Percentiles rank a stretch among this genome's conserved stretches.
Evolutionary conservation across 2,797 vertebrate species (phyloP).

Genomic region (Cynopterus sphinx): DNA sequence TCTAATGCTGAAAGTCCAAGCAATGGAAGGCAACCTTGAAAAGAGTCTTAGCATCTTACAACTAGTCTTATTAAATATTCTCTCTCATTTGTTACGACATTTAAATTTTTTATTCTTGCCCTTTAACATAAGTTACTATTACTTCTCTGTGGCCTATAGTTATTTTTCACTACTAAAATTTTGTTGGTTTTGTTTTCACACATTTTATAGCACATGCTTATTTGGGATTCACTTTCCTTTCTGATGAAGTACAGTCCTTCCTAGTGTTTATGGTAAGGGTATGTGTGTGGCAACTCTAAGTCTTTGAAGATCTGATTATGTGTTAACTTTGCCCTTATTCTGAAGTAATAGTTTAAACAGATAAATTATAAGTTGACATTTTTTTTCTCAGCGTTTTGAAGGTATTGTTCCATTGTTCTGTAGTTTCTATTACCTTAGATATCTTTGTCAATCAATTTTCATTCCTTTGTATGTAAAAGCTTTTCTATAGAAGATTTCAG

Average conservation of each 20-base stretch:
- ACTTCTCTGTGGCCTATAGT: neutral
- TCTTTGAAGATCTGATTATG: neutral
- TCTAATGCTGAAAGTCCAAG: neutral
- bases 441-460: neutral
- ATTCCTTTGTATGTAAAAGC: neutral
- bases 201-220: neutral
- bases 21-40: neutral
- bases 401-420: neutral
- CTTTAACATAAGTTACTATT: neutral
- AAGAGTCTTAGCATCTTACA: neutral
- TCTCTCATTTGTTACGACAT: neutral
- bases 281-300: neutral
- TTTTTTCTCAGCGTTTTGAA: conserved; percentile 2
- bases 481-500: neutral
- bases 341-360: neutral
- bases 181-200: neutral
- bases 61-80: neutral
- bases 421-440: conserved; percentile 16
- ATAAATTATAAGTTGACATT: neutral
- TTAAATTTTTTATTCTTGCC: neutral
- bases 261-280: neutral
- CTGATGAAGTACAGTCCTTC: neutral
- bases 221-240: neutral
- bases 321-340: neutral
- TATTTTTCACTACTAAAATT: conserved; percentile 7